These are phyloP conservation scores for Dipus sagitta DNA, from an alignment of 2,797 vertebrate species.

Conservation along the genomic window DNA sequence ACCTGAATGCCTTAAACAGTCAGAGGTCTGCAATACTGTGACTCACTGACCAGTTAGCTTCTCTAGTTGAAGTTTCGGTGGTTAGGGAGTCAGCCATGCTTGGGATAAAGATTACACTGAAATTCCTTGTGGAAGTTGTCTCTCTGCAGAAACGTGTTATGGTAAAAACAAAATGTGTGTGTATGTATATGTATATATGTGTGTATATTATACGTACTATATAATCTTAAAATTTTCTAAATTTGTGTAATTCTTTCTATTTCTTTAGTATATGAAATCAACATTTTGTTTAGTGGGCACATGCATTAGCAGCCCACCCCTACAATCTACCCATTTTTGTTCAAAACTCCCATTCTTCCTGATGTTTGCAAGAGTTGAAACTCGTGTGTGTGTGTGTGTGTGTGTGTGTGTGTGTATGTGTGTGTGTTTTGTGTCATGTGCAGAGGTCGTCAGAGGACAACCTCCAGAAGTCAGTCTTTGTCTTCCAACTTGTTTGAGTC, in stretches of 20 bases:
- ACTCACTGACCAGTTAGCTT: neutral
- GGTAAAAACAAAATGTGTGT: neutral
- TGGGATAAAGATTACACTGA: neutral
- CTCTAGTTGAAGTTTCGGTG: neutral
- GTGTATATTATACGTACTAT: no score
- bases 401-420: no score
- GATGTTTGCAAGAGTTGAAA: neutral
- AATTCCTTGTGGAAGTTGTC: slow-evolving; percentile 2
- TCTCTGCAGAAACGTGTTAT: neutral
- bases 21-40: neutral
- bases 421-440: no score
- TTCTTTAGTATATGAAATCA: slow-evolving; percentile 13
- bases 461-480: no score
- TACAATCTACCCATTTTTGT: neutral
- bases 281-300: neutral
- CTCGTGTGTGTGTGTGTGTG: neutral
- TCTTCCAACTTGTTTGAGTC: no score
- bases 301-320: neutral
- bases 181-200: no score
- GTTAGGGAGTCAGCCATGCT: neutral
- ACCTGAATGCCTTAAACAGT: neutral
- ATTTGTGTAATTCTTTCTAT: neutral
- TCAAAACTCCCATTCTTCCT: neutral
- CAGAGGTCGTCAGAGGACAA: no score
- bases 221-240: no score